phyloP scores from a whole-genome alignment of 2,113 vertebrate genomes.

The Cephalopterus ornatus region DNA sequence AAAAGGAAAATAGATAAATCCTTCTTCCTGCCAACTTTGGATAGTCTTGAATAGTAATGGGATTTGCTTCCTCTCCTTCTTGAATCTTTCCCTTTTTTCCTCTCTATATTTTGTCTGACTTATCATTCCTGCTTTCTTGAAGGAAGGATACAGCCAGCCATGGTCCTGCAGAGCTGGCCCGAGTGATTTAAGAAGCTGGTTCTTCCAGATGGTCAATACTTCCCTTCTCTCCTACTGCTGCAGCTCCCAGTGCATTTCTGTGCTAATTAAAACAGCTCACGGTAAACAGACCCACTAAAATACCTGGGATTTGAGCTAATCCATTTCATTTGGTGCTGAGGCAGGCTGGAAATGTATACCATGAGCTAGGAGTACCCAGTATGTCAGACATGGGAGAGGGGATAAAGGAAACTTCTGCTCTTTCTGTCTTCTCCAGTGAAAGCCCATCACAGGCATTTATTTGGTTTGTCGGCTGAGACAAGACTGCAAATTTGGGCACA shows the following conservation, averaged over 20 bases:
- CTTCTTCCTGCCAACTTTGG: not conserved
- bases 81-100: not conserved
- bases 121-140: not conserved
- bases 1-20: not conserved
- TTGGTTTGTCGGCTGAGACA: not conserved
- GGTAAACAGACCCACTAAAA: not conserved
- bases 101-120: not conserved
- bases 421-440: not conserved
- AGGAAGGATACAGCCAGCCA: not conserved
- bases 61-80: not conserved
- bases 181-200: not conserved
- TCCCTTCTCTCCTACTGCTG: not conserved
- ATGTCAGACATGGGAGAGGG: not conserved
- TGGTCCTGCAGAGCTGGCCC: not conserved
- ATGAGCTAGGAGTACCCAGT: not conserved
- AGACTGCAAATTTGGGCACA: not conserved
- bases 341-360: not conserved
- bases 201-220: not conserved
- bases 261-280: not conserved
- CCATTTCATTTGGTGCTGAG: not conserved
- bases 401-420: not conserved
- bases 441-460: not conserved
- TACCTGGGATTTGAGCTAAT: not conserved
- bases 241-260: not conserved
- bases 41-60: not conserved